A percentile compares a stretch with the other conserved stretches of the same genome.
Evolutionary conservation across 2,888 invertebrate genomes (phyloP).

Genomic region (Liopterus haemorrhoidalis): DNA sequence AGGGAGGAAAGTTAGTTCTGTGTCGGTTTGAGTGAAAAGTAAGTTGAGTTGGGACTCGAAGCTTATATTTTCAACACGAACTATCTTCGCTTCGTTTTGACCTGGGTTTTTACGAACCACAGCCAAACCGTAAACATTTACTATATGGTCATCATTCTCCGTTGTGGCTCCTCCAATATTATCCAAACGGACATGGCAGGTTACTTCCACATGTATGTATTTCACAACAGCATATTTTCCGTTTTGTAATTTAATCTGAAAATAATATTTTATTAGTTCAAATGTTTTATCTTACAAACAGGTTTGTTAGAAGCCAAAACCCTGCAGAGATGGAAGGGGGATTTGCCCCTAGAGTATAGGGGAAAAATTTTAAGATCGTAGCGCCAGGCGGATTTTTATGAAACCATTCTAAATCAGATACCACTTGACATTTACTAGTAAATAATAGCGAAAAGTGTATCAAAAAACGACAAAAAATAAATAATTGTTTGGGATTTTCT

Average conservation of each 20-base stretch:
- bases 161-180: slow-evolving; percentile 55
- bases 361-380: no score
- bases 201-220: slow-evolving; percentile 62
- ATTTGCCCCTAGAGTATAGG: no score
- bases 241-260: slow-evolving; percentile 39
- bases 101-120: slow-evolving; percentile 57
- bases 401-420: no score
- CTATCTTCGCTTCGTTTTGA: slow-evolving; percentile 50
- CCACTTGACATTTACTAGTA: no score
- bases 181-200: slow-evolving; percentile 58
- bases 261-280: no score
- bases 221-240: slow-evolving; percentile 53
- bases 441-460: no score
- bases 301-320: no score
- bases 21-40: slow-evolving; percentile 59
- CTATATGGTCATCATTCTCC: slow-evolving; percentile 55
- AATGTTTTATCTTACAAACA: no score
- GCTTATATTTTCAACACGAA: slow-evolving; percentile 61
- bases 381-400: no score
- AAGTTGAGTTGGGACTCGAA: slow-evolving; percentile 63
- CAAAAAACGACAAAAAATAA: no score
- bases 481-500: no score
- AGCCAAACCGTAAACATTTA: slow-evolving; percentile 64
- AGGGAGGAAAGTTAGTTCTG: slow-evolving; percentile 60
- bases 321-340: no score